Conservation (phyloP, 2,113 vertebrate species). For the Actenoides hombroni region DNA sequence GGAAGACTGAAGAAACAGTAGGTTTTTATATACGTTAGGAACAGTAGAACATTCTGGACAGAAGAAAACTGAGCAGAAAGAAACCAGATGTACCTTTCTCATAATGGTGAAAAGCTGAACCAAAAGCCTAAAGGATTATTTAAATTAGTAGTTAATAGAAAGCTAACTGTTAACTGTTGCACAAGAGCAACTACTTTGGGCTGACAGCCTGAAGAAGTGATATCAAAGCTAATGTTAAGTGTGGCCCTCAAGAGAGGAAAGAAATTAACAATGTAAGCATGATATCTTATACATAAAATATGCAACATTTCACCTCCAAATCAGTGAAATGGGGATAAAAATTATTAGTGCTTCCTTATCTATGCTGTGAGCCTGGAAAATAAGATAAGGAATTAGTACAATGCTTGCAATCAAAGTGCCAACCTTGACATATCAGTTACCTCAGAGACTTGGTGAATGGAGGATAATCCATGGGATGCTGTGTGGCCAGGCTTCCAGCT, state of each 20-base stretch:
- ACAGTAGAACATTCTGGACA: not conserved
- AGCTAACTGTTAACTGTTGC: not conserved
- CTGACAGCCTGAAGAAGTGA: not conserved
- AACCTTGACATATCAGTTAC: not conserved
- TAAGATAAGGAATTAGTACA: not conserved
- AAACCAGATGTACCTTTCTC: not conserved
- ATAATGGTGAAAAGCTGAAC: not conserved
- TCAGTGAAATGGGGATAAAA: not conserved
- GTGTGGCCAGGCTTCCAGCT: not conserved
- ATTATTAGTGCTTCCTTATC: not conserved
- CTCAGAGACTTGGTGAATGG: not conserved
- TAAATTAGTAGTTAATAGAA: not conserved
- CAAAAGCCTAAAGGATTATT: not conserved
- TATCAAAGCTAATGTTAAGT: not conserved
- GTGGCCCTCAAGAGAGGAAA: not conserved
- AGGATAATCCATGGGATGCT: not conserved
- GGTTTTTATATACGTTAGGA: not conserved
- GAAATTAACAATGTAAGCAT: not conserved
- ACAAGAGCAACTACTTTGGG: not conserved
- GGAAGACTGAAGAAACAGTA: not conserved
- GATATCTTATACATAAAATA: not conserved
- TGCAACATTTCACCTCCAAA: not conserved
- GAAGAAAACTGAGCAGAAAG: not conserved
- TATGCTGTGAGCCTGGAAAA: not conserved
- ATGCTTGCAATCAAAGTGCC: not conserved